phyloP scores from a whole-genome alignment of 2,888 invertebrate genomes.

The Anagyrus pseudococci region DNA sequence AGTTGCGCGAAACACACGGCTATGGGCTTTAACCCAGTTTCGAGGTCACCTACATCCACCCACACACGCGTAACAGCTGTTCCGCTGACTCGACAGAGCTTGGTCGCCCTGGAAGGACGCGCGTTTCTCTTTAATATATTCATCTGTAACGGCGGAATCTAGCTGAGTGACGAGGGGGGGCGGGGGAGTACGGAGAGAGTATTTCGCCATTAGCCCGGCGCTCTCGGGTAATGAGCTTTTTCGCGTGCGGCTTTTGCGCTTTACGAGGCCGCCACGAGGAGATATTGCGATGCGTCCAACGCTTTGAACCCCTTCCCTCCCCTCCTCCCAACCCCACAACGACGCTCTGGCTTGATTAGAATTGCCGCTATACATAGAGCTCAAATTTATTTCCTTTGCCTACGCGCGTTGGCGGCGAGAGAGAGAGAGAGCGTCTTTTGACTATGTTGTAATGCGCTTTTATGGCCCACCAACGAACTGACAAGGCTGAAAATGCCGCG shows the following conservation, averaged over 20 bases:
- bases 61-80: no score
- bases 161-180: background rate
- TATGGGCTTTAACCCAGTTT: no score
- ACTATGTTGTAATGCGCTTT: no score
- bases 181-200: background rate
- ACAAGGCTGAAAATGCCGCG: background rate
- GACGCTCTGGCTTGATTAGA: background rate
- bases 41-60: no score
- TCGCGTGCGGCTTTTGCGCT: slow-evolving; percentile 6
- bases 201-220: slow-evolving; percentile 4
- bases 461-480: no score
- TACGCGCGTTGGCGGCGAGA: no score
- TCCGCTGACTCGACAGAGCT: no score
- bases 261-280: background rate
- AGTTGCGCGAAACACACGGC: background rate
- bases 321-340: no score
- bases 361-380: background rate
- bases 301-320: no score
- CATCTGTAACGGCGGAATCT: background rate
- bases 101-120: no score
- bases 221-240: slow-evolving; percentile 18
- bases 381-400: background rate
- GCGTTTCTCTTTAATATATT: no score
- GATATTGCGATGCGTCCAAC: background rate
- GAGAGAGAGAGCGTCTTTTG: background rate